Base-by-base conservation (phyloP, 2,113 vertebrate genomes). In the Myotis lucifugus region DNA sequence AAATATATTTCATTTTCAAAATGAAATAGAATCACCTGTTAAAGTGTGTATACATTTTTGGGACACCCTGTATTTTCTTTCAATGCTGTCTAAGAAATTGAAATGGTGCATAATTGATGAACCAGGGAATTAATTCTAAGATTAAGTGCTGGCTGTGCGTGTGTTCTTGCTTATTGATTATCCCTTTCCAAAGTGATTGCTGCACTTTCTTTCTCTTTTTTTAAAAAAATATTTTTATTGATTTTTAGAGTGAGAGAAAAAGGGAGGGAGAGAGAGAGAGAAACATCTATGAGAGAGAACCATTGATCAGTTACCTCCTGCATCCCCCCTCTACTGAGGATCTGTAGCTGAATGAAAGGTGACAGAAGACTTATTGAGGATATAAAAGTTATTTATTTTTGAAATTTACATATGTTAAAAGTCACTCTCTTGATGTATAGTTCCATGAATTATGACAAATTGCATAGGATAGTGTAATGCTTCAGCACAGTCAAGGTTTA, bases 21-120 rank as follows among this genome's bases (percentile, higher is more conserved):
- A 61, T 61, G 56, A 27, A 61, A 61, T 61, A 61, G 23, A 27
- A 61, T 61, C 23, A 61, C 23, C 56, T 59, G 56, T 23, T 25
- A 59, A 61, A 27, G 23, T 61, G 56, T 61, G 23, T 27, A 61
- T 61, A 61, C 23, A 61, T 61, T 61, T 61, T 61, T 11, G 56
- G 21, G 56, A 61, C 23, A 61, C 23, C 23, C 56, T 61, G 56
- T 27, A 54, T 92, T 93, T 90, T 90, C 32, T 52, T 85, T 81
- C 8, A 10, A 27, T 93, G n/a, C 54, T 85, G 97, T 85, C 72
- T 94, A 76, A 79, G 79, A 91, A 85, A 48, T 85, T 85, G 46
- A 95, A 83, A 91, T 0, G 0, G 76, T 79, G 32, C 34, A 42
- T 83, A 48, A 93, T 76, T 92, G 34, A 46, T 61, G 25, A 96